Evolutionary conservation across 92 coral and sea anemone genomes (phyloP).

Genomic region (Paramuricea clavata): DNA sequence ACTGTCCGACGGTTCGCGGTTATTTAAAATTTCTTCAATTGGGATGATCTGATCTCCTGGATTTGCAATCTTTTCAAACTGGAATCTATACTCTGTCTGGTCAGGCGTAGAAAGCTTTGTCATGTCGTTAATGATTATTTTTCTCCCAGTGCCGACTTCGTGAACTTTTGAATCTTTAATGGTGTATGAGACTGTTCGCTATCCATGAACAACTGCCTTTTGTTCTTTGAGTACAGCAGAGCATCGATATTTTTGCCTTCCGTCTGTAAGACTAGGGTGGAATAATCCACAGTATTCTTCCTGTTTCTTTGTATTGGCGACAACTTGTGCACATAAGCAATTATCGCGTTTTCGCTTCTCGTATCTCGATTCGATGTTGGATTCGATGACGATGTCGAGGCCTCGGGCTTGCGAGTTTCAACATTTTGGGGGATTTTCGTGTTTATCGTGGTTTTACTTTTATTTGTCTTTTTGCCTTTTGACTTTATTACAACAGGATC

Average conservation of each 20-base stretch:
- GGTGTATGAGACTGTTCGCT: background rate
- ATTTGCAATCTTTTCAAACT: background rate
- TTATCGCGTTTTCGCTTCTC: background rate
- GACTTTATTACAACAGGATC: no score
- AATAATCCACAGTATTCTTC: background rate
- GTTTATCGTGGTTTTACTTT: no score
- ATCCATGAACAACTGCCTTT: slow-evolving; percentile 5
- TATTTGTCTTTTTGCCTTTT: no score
- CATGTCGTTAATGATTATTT: slow-evolving; percentile 1
- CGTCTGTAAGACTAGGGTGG: slow-evolving; percentile 1
- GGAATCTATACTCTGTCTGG: slow-evolving; percentile 4
- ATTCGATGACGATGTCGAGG: background rate
- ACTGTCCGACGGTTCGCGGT: background rate
- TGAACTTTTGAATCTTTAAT: background rate
- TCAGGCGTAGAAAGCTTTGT: slow-evolving; percentile 6
- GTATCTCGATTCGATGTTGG: background rate
- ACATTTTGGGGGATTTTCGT: no score
- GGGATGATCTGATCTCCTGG: background rate
- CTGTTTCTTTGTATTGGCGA: slow-evolving; percentile 8
- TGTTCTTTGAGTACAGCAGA: background rate
- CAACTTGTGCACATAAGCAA: slow-evolving; percentile 1
- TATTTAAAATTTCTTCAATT: background rate
- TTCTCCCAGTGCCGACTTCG: background rate
- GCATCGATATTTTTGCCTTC: background rate
- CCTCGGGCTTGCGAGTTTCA: background rate